Conservation (phyloP, 2,113 vertebrate genomes). For the Microtus richardsoni region DNA sequence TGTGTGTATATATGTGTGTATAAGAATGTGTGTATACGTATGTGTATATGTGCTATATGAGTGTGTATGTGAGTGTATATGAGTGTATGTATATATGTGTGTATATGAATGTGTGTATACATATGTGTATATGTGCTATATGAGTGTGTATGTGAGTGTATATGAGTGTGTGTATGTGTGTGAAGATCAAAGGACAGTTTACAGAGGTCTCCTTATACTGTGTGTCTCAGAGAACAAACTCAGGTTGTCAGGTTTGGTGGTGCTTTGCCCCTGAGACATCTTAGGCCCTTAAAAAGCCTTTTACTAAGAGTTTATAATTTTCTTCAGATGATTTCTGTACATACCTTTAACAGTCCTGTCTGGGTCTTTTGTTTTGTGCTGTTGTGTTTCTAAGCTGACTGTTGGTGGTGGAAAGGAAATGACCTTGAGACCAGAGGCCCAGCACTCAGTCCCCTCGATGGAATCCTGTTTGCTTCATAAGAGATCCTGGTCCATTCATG, state of each 20-base stretch:
- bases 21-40: too few species aligned
- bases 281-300: neutral
- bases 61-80: too few species aligned
- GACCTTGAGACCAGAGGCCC: neutral
- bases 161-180: neutral
- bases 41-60: neutral
- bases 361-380: neutral
- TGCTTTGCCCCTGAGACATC: neutral
- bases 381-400: neutral
- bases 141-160: too few species aligned
- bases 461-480: neutral
- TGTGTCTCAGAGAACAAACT: neutral
- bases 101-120: too few species aligned
- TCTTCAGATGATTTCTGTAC: neutral
- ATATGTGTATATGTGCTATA: too few species aligned
- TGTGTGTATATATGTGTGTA: too few species aligned
- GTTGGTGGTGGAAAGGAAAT: neutral
- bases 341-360: neutral
- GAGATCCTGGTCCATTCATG: slow-evolving; percentile 16
- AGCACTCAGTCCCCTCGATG: neutral
- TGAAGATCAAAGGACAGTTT: neutral
- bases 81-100: too few species aligned
- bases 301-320: slow-evolving; percentile 26
- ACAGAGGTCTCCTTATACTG: neutral
- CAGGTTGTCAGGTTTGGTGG: neutral